A percentile compares a stretch with the other conserved stretches of the same genome.
phyloP scores from a whole-genome alignment of 2,113 vertebrate genomes.

The Actinemys pallida region DNA sequence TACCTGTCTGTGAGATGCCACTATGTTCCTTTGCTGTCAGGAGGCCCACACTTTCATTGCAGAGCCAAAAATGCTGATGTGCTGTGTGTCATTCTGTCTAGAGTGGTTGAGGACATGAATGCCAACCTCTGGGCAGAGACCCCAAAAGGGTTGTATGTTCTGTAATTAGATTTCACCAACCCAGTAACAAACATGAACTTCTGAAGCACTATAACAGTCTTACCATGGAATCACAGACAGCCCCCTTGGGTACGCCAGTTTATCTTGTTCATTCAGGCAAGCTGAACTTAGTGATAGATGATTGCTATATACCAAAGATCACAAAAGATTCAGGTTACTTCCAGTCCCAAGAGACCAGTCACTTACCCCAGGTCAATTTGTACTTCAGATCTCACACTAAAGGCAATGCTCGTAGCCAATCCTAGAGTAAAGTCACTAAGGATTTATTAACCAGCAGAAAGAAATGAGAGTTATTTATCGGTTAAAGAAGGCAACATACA shows the following conservation, averaged over 20 bases:
- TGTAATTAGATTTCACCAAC: neutral
- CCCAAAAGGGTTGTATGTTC: neutral
- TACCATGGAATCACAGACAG: neutral
- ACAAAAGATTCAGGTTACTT: neutral
- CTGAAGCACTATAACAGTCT: neutral
- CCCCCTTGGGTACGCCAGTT: neutral
- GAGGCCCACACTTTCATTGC: neutral
- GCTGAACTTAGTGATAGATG: neutral
- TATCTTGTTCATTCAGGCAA: neutral
- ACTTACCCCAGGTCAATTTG: no score
- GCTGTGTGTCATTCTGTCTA: neutral
- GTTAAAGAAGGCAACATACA: neutral
- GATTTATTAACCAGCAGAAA: neutral
- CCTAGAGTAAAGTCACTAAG: neutral
- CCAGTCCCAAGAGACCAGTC: neutral
- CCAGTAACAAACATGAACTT: neutral
- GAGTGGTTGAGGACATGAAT: neutral
- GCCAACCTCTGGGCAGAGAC: neutral
- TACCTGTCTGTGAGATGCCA: neutral
- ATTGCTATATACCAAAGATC: neutral
- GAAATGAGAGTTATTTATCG: neutral
- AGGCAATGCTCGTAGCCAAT: neutral
- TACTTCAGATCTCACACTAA: no score
- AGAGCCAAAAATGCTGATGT: neutral
- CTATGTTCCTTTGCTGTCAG: neutral